Evolutionary conservation across 2,888 invertebrate genomes (phyloP), one percentile per base, ranked within the genome.

Genomic region (Acheta domesticus): DNA sequence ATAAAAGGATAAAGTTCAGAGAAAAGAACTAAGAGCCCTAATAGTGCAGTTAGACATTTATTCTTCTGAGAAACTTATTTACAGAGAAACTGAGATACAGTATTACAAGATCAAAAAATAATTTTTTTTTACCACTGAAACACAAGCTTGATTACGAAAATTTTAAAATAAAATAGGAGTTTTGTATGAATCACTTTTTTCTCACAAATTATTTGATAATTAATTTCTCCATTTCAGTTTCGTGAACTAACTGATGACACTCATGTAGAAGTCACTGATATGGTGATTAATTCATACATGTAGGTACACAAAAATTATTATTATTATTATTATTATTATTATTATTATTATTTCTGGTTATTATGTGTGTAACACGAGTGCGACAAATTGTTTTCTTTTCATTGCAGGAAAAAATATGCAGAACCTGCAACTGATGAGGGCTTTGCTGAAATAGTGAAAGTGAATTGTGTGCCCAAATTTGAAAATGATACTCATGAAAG

Each of bases 381-480:
- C n/a, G 36, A 36, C 74, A 50, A 79, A 75, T 48, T 75, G 77
- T 48, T 80, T n/a, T 62, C 62, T 76, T 76, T 80, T 77, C 81
- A 82, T 86, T 88, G 81, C 89, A 94, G 93, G 84, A 93, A 93
- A 82, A 95, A 94, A 86, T 96, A 90, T 85, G 88, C 91, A 82
- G 90, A 92, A 80, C 99, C 99, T 3, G 89, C 88, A 1, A 80
- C 89, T 73, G 88, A 88, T 1, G 99, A 99, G 89, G 98, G 98
- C 2, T 98, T 96, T 86, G 86, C 87, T 77, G 93, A 96, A 86
- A 91, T 98, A 75, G 90, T 96, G 0, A 89, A 91, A 84, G 91
- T 97, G 1, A 94, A 96, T 85, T 95, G 97, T 86, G 90, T 92
- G 80, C 94, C 96, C 1, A 86, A 88, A 81, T 98, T 99, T 86